Evolutionary conservation across 1,140 invertebrate species (phyloP).

Genomic region (Rhagoletis zephyria): DNA sequence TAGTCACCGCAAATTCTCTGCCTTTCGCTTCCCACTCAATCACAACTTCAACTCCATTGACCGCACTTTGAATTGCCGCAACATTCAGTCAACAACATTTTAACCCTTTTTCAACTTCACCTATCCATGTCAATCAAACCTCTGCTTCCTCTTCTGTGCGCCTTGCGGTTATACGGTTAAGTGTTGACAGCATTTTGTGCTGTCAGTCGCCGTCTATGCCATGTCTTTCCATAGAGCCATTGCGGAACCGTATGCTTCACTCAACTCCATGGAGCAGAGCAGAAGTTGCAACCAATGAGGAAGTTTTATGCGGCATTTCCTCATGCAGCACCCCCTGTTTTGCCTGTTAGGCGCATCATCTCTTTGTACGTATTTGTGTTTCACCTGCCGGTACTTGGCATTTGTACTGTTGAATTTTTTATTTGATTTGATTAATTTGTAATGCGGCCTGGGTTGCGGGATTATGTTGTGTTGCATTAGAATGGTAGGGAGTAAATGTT

Average conservation of each 20-base stretch:
- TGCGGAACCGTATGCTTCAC: neutral
- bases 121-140: constrained; percentile 20
- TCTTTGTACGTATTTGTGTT: neutral
- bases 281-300: constrained; percentile 15
- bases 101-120: constrained; percentile 30
- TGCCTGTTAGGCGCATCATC: no score
- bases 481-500: neutral
- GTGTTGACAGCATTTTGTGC: constrained; percentile 43
- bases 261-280: neutral
- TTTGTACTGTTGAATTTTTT: constrained; percentile 44
- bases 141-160: neutral
- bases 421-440: constrained; percentile 42
- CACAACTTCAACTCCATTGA: neutral
- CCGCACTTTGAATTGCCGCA: constrained; percentile 11
- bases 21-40: neutral
- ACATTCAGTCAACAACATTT: constrained; percentile 43
- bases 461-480: constrained; percentile 16
- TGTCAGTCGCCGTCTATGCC: constrained; percentile 6
- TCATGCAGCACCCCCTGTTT: neutral
- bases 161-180: constrained; percentile 36
- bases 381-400: neutral
- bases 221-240: neutral
- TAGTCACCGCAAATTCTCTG: no score
- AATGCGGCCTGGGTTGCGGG: constrained; percentile 25
- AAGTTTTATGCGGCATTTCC: constrained; percentile 13